Base-by-base conservation (phyloP, 2,113 vertebrate genomes). In the Glaucidium brasilianum region DNA sequence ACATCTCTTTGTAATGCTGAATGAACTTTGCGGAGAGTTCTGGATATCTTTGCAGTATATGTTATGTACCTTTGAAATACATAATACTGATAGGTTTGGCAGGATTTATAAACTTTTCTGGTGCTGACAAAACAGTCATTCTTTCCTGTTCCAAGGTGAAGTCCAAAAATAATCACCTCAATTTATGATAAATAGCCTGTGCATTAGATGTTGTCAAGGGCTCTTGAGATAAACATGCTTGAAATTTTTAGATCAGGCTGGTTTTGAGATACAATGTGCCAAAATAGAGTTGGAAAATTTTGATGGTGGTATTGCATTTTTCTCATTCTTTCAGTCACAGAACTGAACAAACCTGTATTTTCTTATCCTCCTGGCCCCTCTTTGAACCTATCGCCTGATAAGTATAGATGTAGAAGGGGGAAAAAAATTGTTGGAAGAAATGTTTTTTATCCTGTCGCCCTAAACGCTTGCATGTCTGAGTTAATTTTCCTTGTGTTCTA, bases 161-260 rank as follows among this genome's bases (percentile, higher is more conserved):
- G 64, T 87, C 83, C 64, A 81, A 90, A 97, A 95, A 81, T 92
- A 92, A 94, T 32, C 83, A 76, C 50, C 45, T 94, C 76, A 12
- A 9, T 92, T 78, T 96, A 73, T 89, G 73, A 91, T 89, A 92
- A 96, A 95, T 78, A 93, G 90, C 66, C 78, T 90, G 58, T 95
- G 88, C 53, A 35, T 87, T 95, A 94, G 69, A 37, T 90, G 66
- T 90, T 94, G 63, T 96, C 83, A 85, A 95, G 86, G 88, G 74
- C 78, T 94, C 73, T 91, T 43, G 71, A 90, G 81, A 90, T 94
- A 93, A 95, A 96, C 71, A 90, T 87, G 81, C 81, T 76, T 95
- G 92, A 94, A 95, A 92, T 79, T 91, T 91, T 93, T 91, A 95
- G 66, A 77, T 79, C 15, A 23, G 71, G 23, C 73, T 94, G 77